Evolutionary conservation across 2,113 vertebrate species (phyloP).

Genomic region (Mirza zaza): DNA sequence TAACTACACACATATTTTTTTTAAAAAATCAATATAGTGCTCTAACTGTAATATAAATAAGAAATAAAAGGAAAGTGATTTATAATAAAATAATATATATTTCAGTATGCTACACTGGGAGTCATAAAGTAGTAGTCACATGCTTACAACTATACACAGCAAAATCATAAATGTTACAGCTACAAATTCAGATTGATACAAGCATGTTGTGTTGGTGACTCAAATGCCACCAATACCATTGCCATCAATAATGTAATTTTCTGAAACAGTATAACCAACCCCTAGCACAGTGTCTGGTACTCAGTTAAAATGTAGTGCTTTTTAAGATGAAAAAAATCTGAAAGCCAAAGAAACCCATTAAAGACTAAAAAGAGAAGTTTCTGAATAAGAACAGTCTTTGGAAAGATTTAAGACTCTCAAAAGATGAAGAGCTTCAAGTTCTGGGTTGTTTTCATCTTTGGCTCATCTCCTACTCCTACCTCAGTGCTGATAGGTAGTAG

Average conservation of each 20-base stretch:
- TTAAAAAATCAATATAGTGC: background rate
- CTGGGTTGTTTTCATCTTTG: slow-evolving; percentile 32
- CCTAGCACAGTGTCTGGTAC: background rate
- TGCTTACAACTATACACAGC: background rate
- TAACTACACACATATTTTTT: background rate
- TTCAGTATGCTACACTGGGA: background rate
- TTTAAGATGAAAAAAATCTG: background rate
- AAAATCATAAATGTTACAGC: slow-evolving; percentile 8
- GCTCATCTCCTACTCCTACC: background rate
- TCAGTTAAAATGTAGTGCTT: slow-evolving; percentile 7
- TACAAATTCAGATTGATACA: background rate
- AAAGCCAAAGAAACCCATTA: slow-evolving; percentile 7
- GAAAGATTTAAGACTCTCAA: slow-evolving; percentile 29
- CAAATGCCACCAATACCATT: background rate
- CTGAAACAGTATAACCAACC: background rate
- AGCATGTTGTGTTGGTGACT: background rate
- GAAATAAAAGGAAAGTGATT: background rate
- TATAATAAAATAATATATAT: background rate
- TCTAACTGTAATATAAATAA: background rate
- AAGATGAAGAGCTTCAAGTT: background rate
- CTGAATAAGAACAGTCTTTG: slow-evolving; percentile 13
- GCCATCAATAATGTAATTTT: background rate
- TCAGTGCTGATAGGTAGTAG: background rate
- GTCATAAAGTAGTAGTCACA: background rate
- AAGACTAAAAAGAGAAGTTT: background rate